Percentiles rank a stretch among this genome's conserved stretches.
These are phyloP conservation scores for Lepisosteus oculatus DNA, from an alignment of 2,113 vertebrate species.

Conservation along the genomic window DNA sequence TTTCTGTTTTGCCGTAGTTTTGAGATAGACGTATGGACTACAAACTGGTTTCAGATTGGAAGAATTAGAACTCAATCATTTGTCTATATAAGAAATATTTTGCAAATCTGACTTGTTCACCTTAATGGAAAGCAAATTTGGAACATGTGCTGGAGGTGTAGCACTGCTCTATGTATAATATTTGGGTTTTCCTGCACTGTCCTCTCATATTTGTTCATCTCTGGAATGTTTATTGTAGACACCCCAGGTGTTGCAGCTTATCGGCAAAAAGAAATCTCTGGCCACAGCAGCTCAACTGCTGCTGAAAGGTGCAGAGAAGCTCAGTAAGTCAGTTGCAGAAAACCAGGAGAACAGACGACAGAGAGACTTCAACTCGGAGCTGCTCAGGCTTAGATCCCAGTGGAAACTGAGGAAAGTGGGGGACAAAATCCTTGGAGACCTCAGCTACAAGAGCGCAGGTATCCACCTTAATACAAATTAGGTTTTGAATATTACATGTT, in stretches of 20 bases:
- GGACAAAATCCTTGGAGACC: constrained; percentile 95
- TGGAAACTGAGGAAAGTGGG: constrained; percentile 97
- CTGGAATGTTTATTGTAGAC: constrained; percentile 54
- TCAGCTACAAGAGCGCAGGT: constrained; percentile 97
- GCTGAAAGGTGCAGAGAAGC: constrained; percentile 88
- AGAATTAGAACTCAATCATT: too few species aligned
- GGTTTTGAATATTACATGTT: neutral
- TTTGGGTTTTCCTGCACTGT: neutral
- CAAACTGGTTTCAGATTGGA: too few species aligned
- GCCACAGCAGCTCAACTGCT: constrained; percentile 91
- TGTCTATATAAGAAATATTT: too few species aligned
- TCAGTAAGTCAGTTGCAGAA: constrained; percentile 88
- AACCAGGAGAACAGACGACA: constrained; percentile 91
- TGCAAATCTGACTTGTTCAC: too few species aligned
- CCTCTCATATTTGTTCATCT: neutral
- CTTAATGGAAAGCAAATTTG: too few species aligned
- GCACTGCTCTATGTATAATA: too few species aligned
- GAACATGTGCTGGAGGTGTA: too few species aligned
- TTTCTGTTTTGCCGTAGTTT: too few species aligned
- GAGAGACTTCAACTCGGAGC: constrained; percentile 93
- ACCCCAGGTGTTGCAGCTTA: constrained; percentile 86
- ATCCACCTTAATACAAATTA: neutral
- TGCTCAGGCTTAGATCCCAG: constrained; percentile 88
- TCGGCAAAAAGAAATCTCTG: constrained; percentile 93
- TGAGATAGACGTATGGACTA: too few species aligned